Evolutionary conservation across 2,113 vertebrate species (phyloP), one percentile per base, ranked within the genome.

Genomic region (Reinhardtius hippoglossoides): DNA sequence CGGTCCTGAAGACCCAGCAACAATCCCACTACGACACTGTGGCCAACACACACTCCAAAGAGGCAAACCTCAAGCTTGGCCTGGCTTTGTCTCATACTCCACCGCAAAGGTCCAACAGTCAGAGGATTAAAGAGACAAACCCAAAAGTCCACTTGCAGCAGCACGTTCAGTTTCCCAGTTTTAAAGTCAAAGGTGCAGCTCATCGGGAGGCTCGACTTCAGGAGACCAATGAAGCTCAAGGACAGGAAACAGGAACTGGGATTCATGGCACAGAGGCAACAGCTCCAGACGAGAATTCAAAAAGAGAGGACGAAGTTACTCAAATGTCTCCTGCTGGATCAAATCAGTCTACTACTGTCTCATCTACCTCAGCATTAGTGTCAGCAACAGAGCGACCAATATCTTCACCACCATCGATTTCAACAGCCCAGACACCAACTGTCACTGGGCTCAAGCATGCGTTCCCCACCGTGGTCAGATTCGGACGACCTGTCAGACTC

Each of bases 1-100:
- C 40, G 3, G 73, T 20, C 23, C 35, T 72, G 37, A 88, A 88
- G 60, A 64, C 64, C 23, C 79, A 42, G 18, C 73, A 87, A 1
- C 67, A 71, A 23, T 76, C 78, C 54, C 81, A 65, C 67, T 69
- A 81, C 16, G 44, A 77, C 37, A 55, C 56, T n/a, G 14, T 61
- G 9, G 5, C 61, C 9, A 67, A 80, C 46, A 57, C 76, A 0
- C 67, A 71, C 3, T 48, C 76, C 63, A 86, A 89, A 70, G 82
- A 82, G 16, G 21, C 42, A 10, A 26, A 73, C 37, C 60, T 78
- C 48, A 87, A 63, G 67, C 31, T 52, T 8, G 12, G 20, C 37
- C 9, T 42, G 14, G 40, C 9, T 42, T 42, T 70, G 26, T 54
- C 71, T 61, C 13, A 37, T 23, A 23, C 31, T 0, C 65, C 70